Evolutionary conservation across 2,797 vertebrate species (phyloP), one percentile per base, ranked within the genome.

Genomic region (Pampus argenteus): DNA sequence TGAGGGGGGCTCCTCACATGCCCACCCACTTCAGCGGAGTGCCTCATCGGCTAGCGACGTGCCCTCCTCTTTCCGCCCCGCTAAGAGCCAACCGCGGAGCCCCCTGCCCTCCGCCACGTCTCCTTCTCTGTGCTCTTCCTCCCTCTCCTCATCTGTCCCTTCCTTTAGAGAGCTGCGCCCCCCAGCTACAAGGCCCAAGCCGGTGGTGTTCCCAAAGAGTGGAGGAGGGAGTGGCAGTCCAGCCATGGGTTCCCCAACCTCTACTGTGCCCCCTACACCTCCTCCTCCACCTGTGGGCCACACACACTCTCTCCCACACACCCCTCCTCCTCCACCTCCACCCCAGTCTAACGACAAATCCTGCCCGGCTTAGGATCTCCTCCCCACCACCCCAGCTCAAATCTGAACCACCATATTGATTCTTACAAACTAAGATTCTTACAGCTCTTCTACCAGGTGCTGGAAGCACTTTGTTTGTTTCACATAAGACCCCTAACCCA

Each of bases 31-130:
- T 59, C 98, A 99, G 90, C 96, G 98, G 83, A 99, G 98, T 5
- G 95, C 97, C 74, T 99, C 98, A 67, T 96, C 97, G 0, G 97
- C 97, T 1, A 97, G 97, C 9, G 98, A 99, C 79, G 96, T 97
- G n/a, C 96, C 97, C 22, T 97, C 97, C 76, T 94, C 97, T 82
- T 99, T 98, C 94, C 92, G 97, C 56, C 96, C 97, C 0, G 87
- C 92, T 74, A 98, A 98, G 81, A 93, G 92, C 91, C 69, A 82
- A 89, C 62, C 94, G 70, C 5, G 97, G 56, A 97, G 96, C 42
- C 65, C 94, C 0, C 82, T 94, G 51, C 93, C 93, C n/a, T 91
- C 48, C 8, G 92, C 76, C 59, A 84, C 87, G 0, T 86, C 89
- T 28, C 83, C 90, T 88, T 95, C 94, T 80, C 94, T 93, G 88